These are phyloP conservation scores for Neoarius graeffei DNA, from an alignment of 2,113 vertebrate genomes.

Conservation along the genomic window DNA sequence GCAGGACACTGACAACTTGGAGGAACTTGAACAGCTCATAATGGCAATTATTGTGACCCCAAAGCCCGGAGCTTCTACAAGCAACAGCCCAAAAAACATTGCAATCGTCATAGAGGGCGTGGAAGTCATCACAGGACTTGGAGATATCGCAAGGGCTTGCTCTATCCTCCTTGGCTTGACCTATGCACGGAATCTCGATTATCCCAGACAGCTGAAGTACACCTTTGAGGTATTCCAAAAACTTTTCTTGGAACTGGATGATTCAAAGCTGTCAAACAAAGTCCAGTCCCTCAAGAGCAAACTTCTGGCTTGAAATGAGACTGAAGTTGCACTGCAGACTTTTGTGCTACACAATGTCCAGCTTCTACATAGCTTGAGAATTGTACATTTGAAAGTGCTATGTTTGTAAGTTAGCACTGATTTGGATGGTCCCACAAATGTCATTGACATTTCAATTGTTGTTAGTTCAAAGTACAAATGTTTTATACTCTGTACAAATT, in stretches of 20 bases:
- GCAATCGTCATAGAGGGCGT: conserved; percentile 3
- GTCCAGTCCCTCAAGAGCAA: neutral
- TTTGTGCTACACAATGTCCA: neutral
- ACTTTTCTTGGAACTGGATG: neutral
- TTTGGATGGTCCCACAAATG: too few relatives aligned
- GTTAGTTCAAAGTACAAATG: too few relatives aligned
- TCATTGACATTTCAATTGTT: too few relatives aligned
- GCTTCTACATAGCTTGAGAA: neutral
- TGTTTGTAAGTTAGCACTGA: too few relatives aligned
- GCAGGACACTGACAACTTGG: too few relatives aligned
- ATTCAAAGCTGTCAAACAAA: neutral
- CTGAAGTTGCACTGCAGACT: neutral
- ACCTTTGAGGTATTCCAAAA: neutral
- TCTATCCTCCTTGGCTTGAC: neutral
- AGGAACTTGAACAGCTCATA: too few relatives aligned
- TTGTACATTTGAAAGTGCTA: too few relatives aligned
- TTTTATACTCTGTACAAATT: neutral
- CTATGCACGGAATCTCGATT: neutral
- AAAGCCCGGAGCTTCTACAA: too few relatives aligned
- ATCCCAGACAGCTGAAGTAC: neutral
- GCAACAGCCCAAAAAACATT: conserved; percentile 75
- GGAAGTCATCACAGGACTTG: neutral
- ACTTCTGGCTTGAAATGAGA: too few relatives aligned
- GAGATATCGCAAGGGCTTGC: neutral
- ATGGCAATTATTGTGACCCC: too few relatives aligned